phyloP scores from a whole-genome alignment of 2,113 vertebrate species.

The Anguilla rostrata region DNA sequence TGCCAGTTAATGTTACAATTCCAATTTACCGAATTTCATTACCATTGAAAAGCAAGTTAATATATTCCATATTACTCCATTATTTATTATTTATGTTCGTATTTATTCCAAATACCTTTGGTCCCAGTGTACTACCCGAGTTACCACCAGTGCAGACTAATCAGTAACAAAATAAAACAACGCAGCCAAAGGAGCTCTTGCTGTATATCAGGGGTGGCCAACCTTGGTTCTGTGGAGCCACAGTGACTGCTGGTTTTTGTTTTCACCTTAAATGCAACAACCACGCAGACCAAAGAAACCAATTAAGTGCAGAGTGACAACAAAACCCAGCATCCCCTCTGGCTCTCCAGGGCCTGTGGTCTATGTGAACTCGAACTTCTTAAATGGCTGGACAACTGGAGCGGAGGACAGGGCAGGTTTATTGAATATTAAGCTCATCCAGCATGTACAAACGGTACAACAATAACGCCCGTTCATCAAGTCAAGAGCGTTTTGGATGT shows the following conservation, averaged over 20 bases:
- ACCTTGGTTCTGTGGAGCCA: too few relatives aligned
- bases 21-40: background rate
- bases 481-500: background rate
- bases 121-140: background rate
- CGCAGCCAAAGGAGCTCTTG: background rate
- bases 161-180: background rate
- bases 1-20: background rate
- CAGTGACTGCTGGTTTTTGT: too few relatives aligned
- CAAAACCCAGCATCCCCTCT: too few relatives aligned
- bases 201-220: background rate
- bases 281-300: too few relatives aligned
- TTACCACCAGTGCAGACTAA: slow-evolving; percentile 3
- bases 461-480: background rate
- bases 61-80: background rate
- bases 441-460: background rate
- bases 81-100: background rate
- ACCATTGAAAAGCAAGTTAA: background rate
- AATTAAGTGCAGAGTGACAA: too few relatives aligned
- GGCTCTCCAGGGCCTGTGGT: background rate
- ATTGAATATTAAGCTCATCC: background rate
- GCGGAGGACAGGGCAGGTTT: background rate
- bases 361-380: background rate
- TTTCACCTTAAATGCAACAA: too few relatives aligned
- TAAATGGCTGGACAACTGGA: background rate
- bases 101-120: background rate